These are phyloP conservation scores for Dicrostonyx torquatus DNA, from an alignment of 2,797 vertebrate genomes.

Conservation along the genomic window DNA sequence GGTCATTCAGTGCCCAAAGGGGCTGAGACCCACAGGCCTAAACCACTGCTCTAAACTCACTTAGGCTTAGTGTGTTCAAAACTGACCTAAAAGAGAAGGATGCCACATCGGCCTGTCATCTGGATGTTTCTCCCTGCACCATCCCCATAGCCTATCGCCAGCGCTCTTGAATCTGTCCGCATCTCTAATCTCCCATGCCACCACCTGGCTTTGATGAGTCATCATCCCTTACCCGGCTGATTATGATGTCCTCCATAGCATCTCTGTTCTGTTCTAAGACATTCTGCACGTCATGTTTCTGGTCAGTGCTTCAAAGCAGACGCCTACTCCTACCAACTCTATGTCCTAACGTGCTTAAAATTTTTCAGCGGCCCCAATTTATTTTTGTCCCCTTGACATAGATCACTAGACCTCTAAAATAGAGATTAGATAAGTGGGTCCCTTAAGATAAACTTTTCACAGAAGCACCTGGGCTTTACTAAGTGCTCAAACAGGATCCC, in stretches of 20 bases:
- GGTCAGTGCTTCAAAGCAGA: not conserved
- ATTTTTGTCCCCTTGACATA: not conserved
- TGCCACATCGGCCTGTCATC: not conserved
- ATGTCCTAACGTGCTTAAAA: not conserved
- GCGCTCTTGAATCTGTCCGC: not conserved
- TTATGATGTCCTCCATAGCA: not conserved
- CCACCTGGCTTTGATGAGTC: not conserved
- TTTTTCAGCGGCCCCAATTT: not conserved
- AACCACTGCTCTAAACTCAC: not conserved
- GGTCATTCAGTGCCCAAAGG: not conserved
- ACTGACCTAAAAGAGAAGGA: not conserved
- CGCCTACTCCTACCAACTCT: not conserved
- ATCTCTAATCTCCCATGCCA: not conserved
- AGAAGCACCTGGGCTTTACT: not conserved
- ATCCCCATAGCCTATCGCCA: accelerated
- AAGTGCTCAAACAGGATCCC: not conserved
- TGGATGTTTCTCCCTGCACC: not conserved
- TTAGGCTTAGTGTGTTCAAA: not conserved
- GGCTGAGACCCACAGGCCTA: not conserved
- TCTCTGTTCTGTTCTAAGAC: not conserved
- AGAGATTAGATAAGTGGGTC: not conserved
- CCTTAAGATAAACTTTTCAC: not conserved
- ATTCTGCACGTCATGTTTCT: not conserved
- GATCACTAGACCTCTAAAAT: not conserved
- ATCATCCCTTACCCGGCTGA: not conserved